Evolutionary conservation across 2,113 vertebrate genomes (phyloP).

Genomic region (Geothlypis trichas): DNA sequence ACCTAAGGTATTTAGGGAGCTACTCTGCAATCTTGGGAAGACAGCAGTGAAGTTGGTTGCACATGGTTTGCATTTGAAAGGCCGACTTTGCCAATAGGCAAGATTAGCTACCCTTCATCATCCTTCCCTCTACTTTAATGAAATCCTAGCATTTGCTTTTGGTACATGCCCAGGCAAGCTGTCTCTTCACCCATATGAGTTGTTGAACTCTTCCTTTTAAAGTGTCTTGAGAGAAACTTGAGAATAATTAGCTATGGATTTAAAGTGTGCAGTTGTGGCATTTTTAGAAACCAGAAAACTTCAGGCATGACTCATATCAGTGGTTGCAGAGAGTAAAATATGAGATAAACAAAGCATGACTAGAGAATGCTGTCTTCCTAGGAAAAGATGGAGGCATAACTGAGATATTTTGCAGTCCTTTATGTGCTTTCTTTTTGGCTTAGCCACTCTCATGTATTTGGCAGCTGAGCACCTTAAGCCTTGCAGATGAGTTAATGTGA

Average conservation of each 20-base stretch:
- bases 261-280: conserved; percentile 9
- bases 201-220: conserved; percentile 18
- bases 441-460: not conserved
- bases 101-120: conserved; percentile 2
- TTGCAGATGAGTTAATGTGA: not conserved
- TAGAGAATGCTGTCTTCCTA: not conserved
- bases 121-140: conserved; percentile 2
- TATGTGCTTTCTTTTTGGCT: not conserved
- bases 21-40: not conserved
- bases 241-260: conserved; percentile 32
- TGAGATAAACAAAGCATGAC: conserved; percentile 24
- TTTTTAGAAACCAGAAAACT: conserved; percentile 39
- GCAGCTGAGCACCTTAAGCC: not conserved
- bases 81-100: conserved; percentile 4
- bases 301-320: conserved; percentile 13
- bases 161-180: conserved; percentile 39
- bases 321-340: conserved; percentile 10
- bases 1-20: not conserved
- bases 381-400: not conserved
- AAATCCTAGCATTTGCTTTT: conserved; percentile 27
- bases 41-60: not conserved
- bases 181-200: not conserved
- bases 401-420: not conserved
- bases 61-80: conserved; percentile 34
- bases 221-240: conserved; percentile 20